Base-by-base conservation (phyloP, 2,113 vertebrate genomes). In the Cichladusa arquata region DNA sequence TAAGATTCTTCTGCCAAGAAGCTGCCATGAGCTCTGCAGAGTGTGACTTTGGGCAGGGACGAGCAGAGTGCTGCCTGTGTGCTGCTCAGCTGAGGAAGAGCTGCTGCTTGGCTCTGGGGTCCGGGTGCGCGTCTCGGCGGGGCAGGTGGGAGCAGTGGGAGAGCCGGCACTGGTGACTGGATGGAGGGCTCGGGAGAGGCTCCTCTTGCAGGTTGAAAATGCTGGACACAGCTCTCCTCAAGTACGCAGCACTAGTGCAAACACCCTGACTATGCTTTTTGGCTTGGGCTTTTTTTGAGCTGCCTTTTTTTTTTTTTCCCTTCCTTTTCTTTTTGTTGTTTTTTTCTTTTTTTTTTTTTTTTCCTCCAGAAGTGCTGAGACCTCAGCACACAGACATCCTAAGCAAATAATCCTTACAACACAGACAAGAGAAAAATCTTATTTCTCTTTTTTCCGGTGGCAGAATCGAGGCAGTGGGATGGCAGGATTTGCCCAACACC, bases 21-120 rank as follows among this genome's bases (percentile, higher is more conserved):
- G 77, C 74, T 96, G 94, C 86, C 0, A n/a, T 79, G 84, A 88
- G 91, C 57, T 93, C 88, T 93, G 94, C 85, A 28, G 94, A 66
- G 77, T 81, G 88, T 91, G 93, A 69, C 86, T 96, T 88, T 45
- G 86, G 90, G 86, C 74, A 94, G 83, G 74, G 90, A 93, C 86
- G 81, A 93, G 88, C 8, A 3, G 53, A 93, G 79, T 2, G 9
- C 80, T 88, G 93, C 58, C 67, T 67, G 66, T 0, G 4, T 0
- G 2, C 83, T 60, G 80, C 96, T 95, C 60, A 42, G 73, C 67
- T 53, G 44, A 53, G 54, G 62, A 56, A 87, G 86, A 66, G 86
- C 78, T 93, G 57, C 93, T 81, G 87, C 57, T 71, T 70, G 78
- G 56, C 61, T 86, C 51, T 26, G 83, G 82, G 45, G 19, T 53